Percentiles rank a stretch among this genome's conserved stretches.
Conservation (phyloP, 2,113 vertebrate genomes). For the Phaetusa simplex region DNA sequence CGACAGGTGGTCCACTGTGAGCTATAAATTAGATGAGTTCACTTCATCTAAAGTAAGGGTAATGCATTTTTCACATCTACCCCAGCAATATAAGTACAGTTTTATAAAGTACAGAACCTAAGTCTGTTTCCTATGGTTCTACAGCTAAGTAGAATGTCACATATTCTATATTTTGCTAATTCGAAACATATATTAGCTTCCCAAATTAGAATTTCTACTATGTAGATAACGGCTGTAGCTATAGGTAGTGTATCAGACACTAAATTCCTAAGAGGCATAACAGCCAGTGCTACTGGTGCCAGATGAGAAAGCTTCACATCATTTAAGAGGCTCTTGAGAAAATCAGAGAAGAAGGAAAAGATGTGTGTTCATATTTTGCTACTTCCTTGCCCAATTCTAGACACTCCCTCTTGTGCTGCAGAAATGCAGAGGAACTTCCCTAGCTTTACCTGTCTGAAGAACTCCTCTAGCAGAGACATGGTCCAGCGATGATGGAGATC, state of each 20-base stretch:
- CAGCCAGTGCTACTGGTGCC: background rate
- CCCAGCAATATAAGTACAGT: background rate
- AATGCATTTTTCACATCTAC: background rate
- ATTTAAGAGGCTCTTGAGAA: background rate
- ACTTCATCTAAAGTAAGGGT: background rate
- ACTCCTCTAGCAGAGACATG: slow-evolving; percentile 93
- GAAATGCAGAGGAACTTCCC: background rate
- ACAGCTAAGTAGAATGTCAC: background rate
- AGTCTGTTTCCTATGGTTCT: background rate
- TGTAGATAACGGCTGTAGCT: background rate
- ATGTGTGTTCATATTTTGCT: background rate
- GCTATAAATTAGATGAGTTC: background rate
- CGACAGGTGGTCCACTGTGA: background rate
- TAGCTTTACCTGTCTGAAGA: slow-evolving; percentile 90
- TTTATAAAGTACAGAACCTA: background rate
- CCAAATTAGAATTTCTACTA: background rate
- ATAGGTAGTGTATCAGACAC: background rate
- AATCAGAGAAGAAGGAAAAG: background rate
- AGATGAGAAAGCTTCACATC: background rate
- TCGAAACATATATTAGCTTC: background rate
- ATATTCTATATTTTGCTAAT: background rate
- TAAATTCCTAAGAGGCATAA: background rate
- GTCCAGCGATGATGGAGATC: slow-evolving; percentile 97
- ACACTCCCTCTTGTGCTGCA: background rate
- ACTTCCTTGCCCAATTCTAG: background rate